Conservation (phyloP, 2,113 vertebrate genomes). For the Scomber scombrus region DNA sequence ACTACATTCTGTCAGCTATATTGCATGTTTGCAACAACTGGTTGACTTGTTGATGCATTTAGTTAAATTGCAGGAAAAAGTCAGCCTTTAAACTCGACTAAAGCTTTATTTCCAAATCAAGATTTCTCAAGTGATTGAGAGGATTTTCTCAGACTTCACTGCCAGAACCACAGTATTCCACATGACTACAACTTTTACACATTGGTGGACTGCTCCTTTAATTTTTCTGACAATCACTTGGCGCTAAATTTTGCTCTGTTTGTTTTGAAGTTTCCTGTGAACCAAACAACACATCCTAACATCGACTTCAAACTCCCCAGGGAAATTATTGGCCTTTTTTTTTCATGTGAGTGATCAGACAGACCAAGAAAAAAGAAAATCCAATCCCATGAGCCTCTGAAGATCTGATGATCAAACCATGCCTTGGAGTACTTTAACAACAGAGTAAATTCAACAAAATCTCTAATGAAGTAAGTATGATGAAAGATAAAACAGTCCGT, state of each 20-base stretch:
- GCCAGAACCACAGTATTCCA: too few species aligned
- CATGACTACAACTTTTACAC: too few species aligned
- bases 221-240: too few species aligned
- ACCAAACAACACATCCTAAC: not conserved
- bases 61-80: too few species aligned
- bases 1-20: too few species aligned
- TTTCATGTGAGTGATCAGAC: constrained; percentile 8
- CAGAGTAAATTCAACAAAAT: not conserved
- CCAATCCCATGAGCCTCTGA: not conserved
- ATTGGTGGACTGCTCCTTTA: too few species aligned
- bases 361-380: not conserved
- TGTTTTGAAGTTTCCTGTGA: too few species aligned
- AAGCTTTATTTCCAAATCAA: not conserved
- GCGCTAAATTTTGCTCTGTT: too few species aligned
- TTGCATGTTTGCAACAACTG: not conserved
- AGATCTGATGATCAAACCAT: not conserved
- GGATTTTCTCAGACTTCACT: not conserved
- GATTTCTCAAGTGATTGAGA: not conserved
- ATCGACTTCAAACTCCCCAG: not conserved
- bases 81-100: too few species aligned
- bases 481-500: too few species aligned
- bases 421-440: not conserved
- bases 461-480: not conserved
- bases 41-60: too few species aligned
- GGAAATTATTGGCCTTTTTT: constrained; percentile 7